phyloP scores from a whole-genome alignment of 2,888 invertebrate species.

The Zelleria hepariella region DNA sequence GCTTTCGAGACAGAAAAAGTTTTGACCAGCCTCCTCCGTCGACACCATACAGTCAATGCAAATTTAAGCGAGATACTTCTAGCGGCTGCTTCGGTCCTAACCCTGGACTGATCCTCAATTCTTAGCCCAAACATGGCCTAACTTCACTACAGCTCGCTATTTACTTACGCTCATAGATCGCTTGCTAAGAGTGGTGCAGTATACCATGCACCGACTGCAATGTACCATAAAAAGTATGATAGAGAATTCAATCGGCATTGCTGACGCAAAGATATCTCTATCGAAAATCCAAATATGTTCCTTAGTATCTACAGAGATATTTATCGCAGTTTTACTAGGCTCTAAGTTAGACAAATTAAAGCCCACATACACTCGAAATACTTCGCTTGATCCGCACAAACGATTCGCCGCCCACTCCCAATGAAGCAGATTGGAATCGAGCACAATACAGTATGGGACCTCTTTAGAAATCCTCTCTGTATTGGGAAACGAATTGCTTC shows the following conservation, averaged over 20 bases:
- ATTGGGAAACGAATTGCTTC: neutral
- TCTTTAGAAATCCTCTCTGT: neutral
- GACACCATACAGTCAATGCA: too few relatives aligned
- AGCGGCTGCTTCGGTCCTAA: too few relatives aligned
- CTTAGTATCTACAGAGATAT: neutral
- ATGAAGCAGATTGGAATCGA: neutral
- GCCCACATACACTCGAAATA: neutral
- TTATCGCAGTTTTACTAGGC: neutral
- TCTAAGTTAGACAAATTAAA: neutral
- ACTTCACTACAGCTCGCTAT: too few relatives aligned
- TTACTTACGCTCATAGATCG: too few relatives aligned
- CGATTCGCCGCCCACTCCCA: neutral
- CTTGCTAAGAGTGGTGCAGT: neutral
- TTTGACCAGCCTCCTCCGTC: too few relatives aligned
- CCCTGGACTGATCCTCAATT: too few relatives aligned
- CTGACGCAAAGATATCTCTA: neutral
- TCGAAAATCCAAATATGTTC: neutral
- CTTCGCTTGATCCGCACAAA: neutral
- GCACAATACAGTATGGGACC: neutral
- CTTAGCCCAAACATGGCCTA: too few relatives aligned
- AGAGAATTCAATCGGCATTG: neutral
- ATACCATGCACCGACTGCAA: neutral
- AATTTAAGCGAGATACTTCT: too few relatives aligned
- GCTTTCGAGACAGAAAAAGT: too few relatives aligned
- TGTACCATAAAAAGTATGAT: neutral